phyloP scores from a whole-genome alignment of 2,888 invertebrate genomes.

The Caenorhabditis sp. region DNA sequence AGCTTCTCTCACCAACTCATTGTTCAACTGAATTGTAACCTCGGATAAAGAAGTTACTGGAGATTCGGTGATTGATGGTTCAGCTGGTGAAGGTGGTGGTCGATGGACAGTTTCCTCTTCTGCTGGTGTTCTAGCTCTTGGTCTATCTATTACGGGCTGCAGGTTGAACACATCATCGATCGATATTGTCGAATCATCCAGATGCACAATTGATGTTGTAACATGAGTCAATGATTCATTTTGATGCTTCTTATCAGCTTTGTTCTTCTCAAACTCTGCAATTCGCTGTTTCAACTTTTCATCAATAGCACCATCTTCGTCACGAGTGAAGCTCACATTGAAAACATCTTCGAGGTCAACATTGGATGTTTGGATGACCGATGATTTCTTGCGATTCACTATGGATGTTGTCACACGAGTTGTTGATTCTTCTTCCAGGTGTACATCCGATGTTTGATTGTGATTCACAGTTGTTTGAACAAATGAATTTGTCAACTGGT shows the following conservation, averaged over 20 bases:
- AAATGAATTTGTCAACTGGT: too few species aligned
- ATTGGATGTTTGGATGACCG: neutral
- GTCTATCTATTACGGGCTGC: neutral
- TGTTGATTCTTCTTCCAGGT: neutral
- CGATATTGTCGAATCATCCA: constrained; percentile 2
- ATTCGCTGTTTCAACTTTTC: too few species aligned
- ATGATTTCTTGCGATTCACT: neutral
- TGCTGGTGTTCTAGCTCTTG: neutral
- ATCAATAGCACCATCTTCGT: too few species aligned
- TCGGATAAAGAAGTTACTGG: neutral
- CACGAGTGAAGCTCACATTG: neutral
- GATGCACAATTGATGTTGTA: neutral
- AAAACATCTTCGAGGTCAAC: constrained; percentile 8
- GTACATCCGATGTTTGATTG: neutral
- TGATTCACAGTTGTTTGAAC: neutral
- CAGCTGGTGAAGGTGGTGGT: neutral
- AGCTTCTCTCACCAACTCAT: too few species aligned
- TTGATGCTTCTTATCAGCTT: constrained; percentile 10
- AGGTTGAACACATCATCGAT: constrained; percentile 11
- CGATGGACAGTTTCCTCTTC: neutral
- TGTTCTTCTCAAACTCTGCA: too few species aligned
- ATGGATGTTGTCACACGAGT: neutral
- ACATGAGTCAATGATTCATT: neutral
- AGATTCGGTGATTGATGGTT: neutral
- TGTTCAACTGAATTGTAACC: neutral